These are phyloP conservation scores for Amphipoea oculea DNA, from an alignment of 2,888 invertebrate genomes.

Conservation along the genomic window DNA sequence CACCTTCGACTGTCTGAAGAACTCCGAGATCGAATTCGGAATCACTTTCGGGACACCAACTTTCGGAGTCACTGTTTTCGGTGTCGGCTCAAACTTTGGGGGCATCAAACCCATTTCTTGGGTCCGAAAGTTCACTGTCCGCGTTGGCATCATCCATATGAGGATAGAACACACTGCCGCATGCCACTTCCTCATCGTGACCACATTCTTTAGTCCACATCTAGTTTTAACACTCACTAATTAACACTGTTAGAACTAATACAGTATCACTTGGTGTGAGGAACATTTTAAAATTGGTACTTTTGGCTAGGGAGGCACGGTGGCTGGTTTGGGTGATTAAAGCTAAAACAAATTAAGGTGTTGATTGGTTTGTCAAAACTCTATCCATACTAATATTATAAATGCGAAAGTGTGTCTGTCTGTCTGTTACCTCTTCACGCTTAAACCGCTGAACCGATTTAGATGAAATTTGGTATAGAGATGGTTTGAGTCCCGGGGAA, in stretches of 20 bases:
- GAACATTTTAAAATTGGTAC: slow-evolving; percentile 58
- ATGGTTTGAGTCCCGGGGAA: too few relatives aligned
- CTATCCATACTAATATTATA: too few relatives aligned
- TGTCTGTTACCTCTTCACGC: too few relatives aligned
- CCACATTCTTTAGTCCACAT: slow-evolving; percentile 59
- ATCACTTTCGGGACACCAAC: slow-evolving; percentile 69
- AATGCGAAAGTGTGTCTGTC: too few relatives aligned
- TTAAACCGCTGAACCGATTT: too few relatives aligned
- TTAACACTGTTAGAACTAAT: slow-evolving; percentile 58
- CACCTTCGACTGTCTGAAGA: slow-evolving; percentile 66
- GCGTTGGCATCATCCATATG: slow-evolving; percentile 66
- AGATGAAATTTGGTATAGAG: too few relatives aligned
- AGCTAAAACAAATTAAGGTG: background rate
- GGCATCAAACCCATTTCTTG: slow-evolving; percentile 70
- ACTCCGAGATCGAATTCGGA: slow-evolving; percentile 71
- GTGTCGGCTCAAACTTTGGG: slow-evolving; percentile 36
- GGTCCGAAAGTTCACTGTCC: slow-evolving; percentile 65
- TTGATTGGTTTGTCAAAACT: background rate
- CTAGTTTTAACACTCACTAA: slow-evolving; percentile 52
- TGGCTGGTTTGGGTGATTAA: slow-evolving; percentile 30
- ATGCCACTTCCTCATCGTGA: slow-evolving; percentile 75
- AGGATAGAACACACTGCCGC: slow-evolving; percentile 71
- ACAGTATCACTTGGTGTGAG: slow-evolving; percentile 33
- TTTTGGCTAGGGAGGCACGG: slow-evolving; percentile 55
- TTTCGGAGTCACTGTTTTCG: slow-evolving; percentile 17